Percentiles rank a stretch among this genome's conserved stretches.
Evolutionary conservation across 2,888 invertebrate genomes (phyloP).

Genomic region (Pseudococcus longispinus): DNA sequence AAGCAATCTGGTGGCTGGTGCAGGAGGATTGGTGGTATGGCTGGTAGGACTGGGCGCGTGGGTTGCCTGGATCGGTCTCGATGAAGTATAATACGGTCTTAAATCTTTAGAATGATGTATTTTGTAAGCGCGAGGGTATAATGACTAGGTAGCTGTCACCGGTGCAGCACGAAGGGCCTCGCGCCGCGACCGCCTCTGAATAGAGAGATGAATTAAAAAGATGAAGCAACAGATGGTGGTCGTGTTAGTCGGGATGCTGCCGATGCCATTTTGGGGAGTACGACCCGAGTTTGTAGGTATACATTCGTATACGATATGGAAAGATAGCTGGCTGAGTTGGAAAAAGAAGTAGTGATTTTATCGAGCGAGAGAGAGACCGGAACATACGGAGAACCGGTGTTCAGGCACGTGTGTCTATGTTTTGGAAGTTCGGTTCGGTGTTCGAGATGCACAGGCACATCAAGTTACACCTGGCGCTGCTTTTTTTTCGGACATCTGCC

Average conservation of each 20-base stretch:
- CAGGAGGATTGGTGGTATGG: background rate
- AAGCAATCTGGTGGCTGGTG: background rate
- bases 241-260: slow-evolving; percentile 42
- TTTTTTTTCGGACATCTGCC: slow-evolving; percentile 53
- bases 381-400: slow-evolving; percentile 46
- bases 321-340: background rate
- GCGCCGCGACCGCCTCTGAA: background rate
- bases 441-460: background rate
- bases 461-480: slow-evolving; percentile 53
- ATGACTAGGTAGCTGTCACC: slow-evolving; percentile 29
- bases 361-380: background rate
- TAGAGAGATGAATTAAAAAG: background rate
- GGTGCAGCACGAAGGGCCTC: background rate
- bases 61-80: background rate
- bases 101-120: background rate
- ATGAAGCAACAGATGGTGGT: slow-evolving; percentile 50
- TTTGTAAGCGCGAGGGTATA: background rate
- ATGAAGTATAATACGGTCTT: background rate
- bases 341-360: background rate
- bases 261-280: slow-evolving; percentile 37
- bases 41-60: background rate
- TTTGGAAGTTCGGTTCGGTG: slow-evolving; percentile 13
- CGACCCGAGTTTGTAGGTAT: no score
- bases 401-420: slow-evolving; percentile 53
- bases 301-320: background rate